Percentiles rank a stretch among this genome's conserved stretches.
Evolutionary conservation across 1,140 invertebrate genomes (phyloP).

Genomic region (Linepithema humile): DNA sequence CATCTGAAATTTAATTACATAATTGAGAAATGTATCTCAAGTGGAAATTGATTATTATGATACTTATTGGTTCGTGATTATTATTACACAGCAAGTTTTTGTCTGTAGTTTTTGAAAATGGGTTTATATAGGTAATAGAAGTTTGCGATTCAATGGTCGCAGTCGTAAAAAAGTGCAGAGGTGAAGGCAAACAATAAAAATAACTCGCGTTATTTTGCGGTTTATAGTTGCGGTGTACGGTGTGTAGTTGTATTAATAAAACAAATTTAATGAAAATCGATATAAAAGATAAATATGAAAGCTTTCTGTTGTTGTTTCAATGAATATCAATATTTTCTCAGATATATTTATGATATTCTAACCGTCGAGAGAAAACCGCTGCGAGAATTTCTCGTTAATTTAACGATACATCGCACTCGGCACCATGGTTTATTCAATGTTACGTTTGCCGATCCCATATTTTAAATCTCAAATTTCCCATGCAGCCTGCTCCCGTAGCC

Average conservation of each 20-base stretch:
- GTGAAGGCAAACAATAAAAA: not conserved
- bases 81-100: not conserved
- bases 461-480: conserved; percentile 57
- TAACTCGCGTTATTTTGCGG: not conserved
- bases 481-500: conserved; percentile 1
- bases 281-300: conserved; percentile 16
- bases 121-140: not conserved
- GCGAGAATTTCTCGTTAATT: conserved; percentile 4
- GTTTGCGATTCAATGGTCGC: not conserved
- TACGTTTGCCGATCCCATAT: conserved; percentile 31
- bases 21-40: not conserved
- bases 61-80: not conserved
- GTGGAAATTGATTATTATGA: not conserved
- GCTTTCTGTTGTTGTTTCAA: not conserved
- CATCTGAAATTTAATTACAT: not conserved
- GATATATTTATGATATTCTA: not conserved
- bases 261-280: not conserved
- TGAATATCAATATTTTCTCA: conserved; percentile 40
- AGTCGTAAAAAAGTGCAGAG: not conserved
- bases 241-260: not conserved
- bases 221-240: no score
- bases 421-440: conserved; percentile 48
- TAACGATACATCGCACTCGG: conserved; percentile 46
- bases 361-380: not conserved
- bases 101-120: not conserved